Percentiles rank a stretch among this genome's conserved stretches.
These are phyloP conservation scores for Globodera ellingtonae DNA, from an alignment of 1,140 invertebrate genomes.

Conservation along the genomic window DNA sequence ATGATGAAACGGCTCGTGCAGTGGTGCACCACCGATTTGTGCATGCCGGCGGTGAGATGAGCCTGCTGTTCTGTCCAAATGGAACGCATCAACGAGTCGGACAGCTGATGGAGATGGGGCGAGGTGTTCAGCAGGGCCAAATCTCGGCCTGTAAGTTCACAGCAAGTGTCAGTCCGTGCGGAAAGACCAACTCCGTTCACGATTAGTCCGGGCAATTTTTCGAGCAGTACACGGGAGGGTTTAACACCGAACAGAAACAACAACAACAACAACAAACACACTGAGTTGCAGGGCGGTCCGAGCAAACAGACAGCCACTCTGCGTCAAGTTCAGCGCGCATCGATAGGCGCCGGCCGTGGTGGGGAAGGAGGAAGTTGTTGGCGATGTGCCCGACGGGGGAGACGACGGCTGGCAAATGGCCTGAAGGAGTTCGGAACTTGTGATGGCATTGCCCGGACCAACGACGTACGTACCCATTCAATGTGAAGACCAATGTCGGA, in stretches of 20 bases:
- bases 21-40: slow-evolving; percentile 35
- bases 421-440: background rate
- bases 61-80: slow-evolving; percentile 43
- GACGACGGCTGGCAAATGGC: slow-evolving; percentile 13
- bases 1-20: slow-evolving; percentile 48
- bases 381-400: background rate
- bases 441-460: background rate
- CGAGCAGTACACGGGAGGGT: too few relatives aligned
- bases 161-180: slow-evolving; percentile 15
- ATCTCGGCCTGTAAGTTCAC: slow-evolving; percentile 22
- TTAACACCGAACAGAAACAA: background rate
- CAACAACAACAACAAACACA: background rate
- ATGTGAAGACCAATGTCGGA: slow-evolving; percentile 49
- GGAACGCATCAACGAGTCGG: slow-evolving; percentile 40
- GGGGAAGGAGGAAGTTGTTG: background rate
- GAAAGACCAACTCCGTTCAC: too few relatives aligned
- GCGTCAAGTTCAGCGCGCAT: slow-evolving; percentile 43
- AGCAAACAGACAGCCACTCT: slow-evolving; percentile 50
- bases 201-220: too few relatives aligned
- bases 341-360: background rate
- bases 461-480: slow-evolving; percentile 34
- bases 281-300: slow-evolving; percentile 44
- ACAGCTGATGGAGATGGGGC: slow-evolving; percentile 37
- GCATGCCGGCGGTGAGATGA: slow-evolving; percentile 28
- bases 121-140: slow-evolving; percentile 37